Evolutionary conservation across 2,888 invertebrate genomes (phyloP).

Genomic region (Limnephilus marmoratus): DNA sequence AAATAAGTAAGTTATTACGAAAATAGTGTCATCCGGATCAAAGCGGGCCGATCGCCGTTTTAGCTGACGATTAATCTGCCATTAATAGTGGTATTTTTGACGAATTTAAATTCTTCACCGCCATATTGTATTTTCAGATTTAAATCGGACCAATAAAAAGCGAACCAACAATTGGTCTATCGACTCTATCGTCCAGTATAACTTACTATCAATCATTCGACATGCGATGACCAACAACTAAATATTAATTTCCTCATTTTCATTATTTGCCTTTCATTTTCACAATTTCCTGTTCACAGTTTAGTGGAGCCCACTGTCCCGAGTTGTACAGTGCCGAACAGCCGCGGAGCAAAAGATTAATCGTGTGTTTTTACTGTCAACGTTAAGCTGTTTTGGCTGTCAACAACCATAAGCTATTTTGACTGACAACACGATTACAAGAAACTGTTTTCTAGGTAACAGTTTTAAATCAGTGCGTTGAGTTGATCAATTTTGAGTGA

Average conservation of each 20-base stretch:
- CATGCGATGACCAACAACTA: not conserved
- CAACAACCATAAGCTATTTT: not conserved
- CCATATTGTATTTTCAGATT: not conserved
- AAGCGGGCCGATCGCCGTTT: too few relatives aligned
- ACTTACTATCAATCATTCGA: not conserved
- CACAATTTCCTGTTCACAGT: not conserved
- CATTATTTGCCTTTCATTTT: not conserved
- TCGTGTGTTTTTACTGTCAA: not conserved
- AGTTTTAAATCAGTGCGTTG: not conserved
- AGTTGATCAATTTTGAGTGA: too few relatives aligned
- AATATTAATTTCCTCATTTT: not conserved
- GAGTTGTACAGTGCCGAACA: not conserved
- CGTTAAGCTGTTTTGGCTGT: not conserved
- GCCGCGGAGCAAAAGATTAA: not conserved
- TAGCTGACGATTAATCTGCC: not conserved
- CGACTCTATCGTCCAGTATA: not conserved
- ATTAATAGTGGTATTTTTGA: not conserved
- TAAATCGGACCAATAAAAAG: not conserved
- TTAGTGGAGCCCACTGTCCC: not conserved
- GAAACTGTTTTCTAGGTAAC: not conserved
- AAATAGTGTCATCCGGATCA: too few relatives aligned
- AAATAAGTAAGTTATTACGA: too few relatives aligned
- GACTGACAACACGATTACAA: too few relatives aligned
- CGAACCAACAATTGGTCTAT: not conserved
- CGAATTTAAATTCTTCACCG: not conserved